Evolutionary conservation across 2,888 invertebrate genomes (phyloP).

Genomic region (Diogma glabrata): DNA sequence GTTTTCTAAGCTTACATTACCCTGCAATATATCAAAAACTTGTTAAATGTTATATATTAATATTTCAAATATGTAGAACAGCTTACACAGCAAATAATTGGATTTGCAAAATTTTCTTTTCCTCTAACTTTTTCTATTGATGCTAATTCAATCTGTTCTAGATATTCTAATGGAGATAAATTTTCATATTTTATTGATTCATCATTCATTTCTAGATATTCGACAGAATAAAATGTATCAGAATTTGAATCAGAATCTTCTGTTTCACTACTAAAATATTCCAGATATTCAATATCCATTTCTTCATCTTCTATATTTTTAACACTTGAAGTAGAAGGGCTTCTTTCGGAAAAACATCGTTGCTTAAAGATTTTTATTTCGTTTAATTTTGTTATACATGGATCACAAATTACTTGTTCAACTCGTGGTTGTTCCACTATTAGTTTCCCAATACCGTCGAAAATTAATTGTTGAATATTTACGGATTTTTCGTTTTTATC

Average conservation of each 20-base stretch:
- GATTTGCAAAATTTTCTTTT: no score
- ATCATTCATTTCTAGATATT: background rate
- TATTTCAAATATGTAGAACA: no score
- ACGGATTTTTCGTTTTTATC: background rate
- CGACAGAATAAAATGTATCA: background rate
- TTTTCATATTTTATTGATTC: background rate
- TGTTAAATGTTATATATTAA: no score
- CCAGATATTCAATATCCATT: background rate
- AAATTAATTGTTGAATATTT: background rate
- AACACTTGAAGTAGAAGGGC: no score
- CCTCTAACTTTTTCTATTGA: background rate
- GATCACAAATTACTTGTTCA: background rate
- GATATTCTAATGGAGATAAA: background rate
- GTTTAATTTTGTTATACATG: background rate
- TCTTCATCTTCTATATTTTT: background rate
- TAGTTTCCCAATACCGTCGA: background rate
- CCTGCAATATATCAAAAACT: no score
- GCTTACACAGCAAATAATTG: no score
- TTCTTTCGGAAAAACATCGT: no score
- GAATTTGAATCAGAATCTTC: no score
- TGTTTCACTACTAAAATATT: background rate
- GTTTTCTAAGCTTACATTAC: no score
- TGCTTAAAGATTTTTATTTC: slow-evolving; percentile 1
- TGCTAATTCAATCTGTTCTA: background rate
- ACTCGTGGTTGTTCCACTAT: background rate